Conservation (phyloP, 1,140 invertebrate genomes). For the Ceratina calcarata region DNA sequence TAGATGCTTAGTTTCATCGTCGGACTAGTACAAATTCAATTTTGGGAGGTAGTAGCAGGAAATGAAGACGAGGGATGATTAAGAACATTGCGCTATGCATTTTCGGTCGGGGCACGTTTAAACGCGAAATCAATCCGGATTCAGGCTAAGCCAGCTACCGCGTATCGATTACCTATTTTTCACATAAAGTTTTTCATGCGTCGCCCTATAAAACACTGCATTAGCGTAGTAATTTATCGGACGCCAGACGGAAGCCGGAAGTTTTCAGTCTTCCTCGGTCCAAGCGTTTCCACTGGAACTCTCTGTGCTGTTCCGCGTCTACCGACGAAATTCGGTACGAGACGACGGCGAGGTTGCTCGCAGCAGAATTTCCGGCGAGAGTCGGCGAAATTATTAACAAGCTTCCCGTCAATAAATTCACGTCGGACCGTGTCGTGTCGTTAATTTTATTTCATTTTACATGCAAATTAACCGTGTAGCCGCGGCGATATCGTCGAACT, state of each 20-base stretch:
- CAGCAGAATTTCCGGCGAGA: background rate
- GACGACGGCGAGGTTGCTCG: background rate
- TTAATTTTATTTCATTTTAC: conserved; percentile 29
- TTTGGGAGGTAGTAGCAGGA: background rate
- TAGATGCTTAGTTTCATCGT: too few species aligned
- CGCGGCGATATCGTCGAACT: background rate
- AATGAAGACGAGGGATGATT: background rate
- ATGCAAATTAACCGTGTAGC: conserved; percentile 5
- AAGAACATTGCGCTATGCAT: too few species aligned
- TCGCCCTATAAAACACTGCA: conserved; percentile 22
- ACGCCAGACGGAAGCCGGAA: background rate
- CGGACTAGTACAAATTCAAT: background rate
- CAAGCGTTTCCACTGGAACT: background rate
- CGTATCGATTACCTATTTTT: conserved; percentile 37
- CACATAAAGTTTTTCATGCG: conserved; percentile 29
- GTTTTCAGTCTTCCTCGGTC: background rate
- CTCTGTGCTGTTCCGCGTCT: too few species aligned
- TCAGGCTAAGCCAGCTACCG: background rate
- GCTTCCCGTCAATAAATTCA: background rate
- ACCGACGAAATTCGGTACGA: background rate
- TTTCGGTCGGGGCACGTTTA: background rate
- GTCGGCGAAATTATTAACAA: conserved; percentile 11
- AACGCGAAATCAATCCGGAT: conserved; percentile 25
- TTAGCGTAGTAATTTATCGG: conserved; percentile 30
- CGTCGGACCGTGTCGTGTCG: background rate